Conservation (phyloP, 2,888 invertebrate species). For the Toxonevra muliebris region DNA sequence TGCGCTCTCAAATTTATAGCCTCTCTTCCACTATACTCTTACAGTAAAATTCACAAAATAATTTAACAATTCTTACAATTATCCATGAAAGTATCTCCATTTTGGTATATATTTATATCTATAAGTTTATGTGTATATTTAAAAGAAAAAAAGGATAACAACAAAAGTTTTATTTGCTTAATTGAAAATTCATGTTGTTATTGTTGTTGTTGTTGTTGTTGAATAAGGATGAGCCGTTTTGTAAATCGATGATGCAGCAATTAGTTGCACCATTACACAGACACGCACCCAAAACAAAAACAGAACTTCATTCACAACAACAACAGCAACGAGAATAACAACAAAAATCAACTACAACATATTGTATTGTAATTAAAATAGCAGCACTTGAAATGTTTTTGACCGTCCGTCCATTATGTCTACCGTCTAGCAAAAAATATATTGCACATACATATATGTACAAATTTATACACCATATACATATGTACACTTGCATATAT, state of each 20-base stretch:
- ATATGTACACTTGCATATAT: no score
- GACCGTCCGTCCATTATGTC: no score
- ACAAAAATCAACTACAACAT: constrained; percentile 12
- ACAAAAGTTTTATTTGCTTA: constrained; percentile 38
- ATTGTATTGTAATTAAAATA: constrained; percentile 10
- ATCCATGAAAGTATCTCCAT: no score
- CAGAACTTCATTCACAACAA: not conserved
- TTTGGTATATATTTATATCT: no score
- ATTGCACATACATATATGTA: not conserved
- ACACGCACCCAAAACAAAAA: constrained; percentile 5
- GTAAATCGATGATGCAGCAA: constrained; percentile 45
- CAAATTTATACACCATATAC: no score
- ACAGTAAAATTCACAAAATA: no score
- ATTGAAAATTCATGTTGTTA: constrained; percentile 42
- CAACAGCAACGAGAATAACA: not conserved
- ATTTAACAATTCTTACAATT: no score
- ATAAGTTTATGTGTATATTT: no score
- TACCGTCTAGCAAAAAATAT: no score
- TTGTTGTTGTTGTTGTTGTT: constrained; percentile 7
- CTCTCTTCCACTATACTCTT: no score
- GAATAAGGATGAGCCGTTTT: not conserved
- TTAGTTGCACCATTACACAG: constrained; percentile 43
- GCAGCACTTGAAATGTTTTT: not conserved
- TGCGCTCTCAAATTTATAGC: no score
- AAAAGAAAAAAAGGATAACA: constrained; percentile 16